These are phyloP conservation scores for Drosophila kurseongensis DNA, from an alignment of 1,140 invertebrate species.

Conservation along the genomic window DNA sequence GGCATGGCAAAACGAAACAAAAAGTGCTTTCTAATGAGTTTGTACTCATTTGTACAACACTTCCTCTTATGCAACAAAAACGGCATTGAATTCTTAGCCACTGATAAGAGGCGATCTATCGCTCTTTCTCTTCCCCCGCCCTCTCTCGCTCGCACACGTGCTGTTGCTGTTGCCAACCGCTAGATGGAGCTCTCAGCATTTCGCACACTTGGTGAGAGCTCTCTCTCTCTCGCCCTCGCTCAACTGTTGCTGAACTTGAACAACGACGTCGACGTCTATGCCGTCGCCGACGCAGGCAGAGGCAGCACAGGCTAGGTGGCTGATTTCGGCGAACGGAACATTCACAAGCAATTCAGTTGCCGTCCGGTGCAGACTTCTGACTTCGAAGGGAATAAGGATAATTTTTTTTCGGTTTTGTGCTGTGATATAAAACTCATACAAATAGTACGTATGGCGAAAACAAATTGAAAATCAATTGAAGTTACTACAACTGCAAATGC, in stretches of 20 bases:
- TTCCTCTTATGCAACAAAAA: constrained; percentile 69
- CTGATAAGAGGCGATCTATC: constrained; percentile 57
- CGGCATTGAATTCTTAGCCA: constrained; percentile 63
- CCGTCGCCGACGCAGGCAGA: constrained; percentile 16
- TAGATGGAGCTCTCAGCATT: constrained; percentile 22
- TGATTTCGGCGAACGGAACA: constrained; percentile 18
- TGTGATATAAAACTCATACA: constrained; percentile 82
- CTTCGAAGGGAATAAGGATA: constrained; percentile 78
- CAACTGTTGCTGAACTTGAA: constrained; percentile 74
- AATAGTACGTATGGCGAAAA: constrained; percentile 74
- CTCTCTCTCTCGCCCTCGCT: constrained; percentile 19
- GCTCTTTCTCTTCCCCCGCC: constrained; percentile 3
- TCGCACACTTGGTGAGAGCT: constrained; percentile 2
- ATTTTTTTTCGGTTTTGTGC: constrained; percentile 80
- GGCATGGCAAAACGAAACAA: constrained; percentile 27
- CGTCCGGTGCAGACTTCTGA: constrained; percentile 81
- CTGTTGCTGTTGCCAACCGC: constrained; percentile 62
- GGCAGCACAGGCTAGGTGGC: constrained; percentile 68
- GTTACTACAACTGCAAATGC: not conserved
- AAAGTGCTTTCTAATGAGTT: constrained; percentile 14
- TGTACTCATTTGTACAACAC: constrained; percentile 12
- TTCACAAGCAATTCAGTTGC: constrained; percentile 83
- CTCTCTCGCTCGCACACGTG: constrained; percentile 42
- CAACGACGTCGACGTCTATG: constrained; percentile 21
- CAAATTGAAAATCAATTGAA: constrained; percentile 28